Evolutionary conservation across 2,113 vertebrate genomes (phyloP).

Genomic region (Ctenodactylus gundi): DNA sequence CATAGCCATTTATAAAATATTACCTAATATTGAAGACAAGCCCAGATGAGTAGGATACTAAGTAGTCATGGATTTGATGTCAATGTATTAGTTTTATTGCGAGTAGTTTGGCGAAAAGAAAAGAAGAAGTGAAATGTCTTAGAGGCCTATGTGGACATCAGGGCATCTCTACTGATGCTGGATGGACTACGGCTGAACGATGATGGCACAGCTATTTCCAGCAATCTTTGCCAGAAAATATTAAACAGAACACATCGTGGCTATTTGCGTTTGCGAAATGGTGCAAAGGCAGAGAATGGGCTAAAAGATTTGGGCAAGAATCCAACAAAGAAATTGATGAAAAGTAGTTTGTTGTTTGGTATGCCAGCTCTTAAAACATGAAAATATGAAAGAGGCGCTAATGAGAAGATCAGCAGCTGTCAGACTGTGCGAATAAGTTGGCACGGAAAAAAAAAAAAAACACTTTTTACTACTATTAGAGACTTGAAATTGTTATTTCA

Average conservation of each 20-base stretch:
- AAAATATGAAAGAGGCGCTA: slow-evolving; percentile 54
- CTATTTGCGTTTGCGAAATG: slow-evolving; percentile 34
- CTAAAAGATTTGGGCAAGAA: not conserved
- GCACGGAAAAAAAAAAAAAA: not conserved
- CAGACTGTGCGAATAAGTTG: slow-evolving; percentile 26
- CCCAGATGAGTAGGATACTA: slow-evolving; percentile 49
- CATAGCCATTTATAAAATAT: slow-evolving; percentile 51
- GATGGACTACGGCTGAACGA: slow-evolving; percentile 40
- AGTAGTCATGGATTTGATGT: slow-evolving; percentile 8
- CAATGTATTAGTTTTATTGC: slow-evolving; percentile 68
- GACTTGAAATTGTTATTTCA: slow-evolving; percentile 40
- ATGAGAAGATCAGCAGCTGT: slow-evolving; percentile 55
- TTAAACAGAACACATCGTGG: slow-evolving; percentile 56
- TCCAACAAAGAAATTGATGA: slow-evolving; percentile 53
- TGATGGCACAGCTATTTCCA: slow-evolving; percentile 46
- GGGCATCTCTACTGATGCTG: slow-evolving; percentile 31
- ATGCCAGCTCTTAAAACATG: slow-evolving; percentile 32
- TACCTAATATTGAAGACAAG: slow-evolving; percentile 4
- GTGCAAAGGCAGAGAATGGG: not conserved
- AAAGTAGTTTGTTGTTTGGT: slow-evolving; percentile 4
- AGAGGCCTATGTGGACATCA: slow-evolving; percentile 48
- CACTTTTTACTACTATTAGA: slow-evolving; percentile 39
- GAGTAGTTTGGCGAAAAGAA: slow-evolving; percentile 49
- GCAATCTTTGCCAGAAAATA: slow-evolving; percentile 47
- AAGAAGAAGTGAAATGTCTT: slow-evolving; percentile 31